Evolutionary conservation across 2,888 invertebrate genomes (phyloP).

Genomic region (Pyrrhia umbra): DNA sequence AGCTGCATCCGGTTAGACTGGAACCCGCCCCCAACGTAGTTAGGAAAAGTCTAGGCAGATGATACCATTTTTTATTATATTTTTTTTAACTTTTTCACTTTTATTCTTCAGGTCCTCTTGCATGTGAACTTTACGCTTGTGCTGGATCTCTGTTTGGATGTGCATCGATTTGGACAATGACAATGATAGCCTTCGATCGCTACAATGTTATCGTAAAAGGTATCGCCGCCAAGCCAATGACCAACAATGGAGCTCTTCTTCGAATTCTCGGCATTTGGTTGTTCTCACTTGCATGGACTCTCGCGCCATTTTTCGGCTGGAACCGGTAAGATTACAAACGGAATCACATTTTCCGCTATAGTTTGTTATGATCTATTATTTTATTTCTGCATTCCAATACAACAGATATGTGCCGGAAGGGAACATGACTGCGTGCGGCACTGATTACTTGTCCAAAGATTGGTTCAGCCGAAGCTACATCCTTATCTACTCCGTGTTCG

Average conservation of each 20-base stretch:
- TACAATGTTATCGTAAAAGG: constrained; percentile 98
- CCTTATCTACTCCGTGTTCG: constrained; percentile 94
- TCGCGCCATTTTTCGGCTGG: constrained; percentile 97
- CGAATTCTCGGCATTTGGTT: constrained; percentile 95
- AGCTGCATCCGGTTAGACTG: no score
- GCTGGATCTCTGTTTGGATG: constrained; percentile 97
- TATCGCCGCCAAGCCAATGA: constrained; percentile 95
- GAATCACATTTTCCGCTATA: no score
- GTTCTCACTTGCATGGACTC: constrained; percentile 94
- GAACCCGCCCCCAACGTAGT: no score
- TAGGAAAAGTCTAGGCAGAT: no score
- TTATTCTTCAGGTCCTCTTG: constrained; percentile 91
- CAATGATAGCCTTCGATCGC: constrained; percentile 97
- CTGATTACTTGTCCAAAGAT: constrained; percentile 95
- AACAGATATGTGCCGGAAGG: constrained; percentile 96
- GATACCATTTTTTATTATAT: no score
- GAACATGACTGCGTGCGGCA: constrained; percentile 98
- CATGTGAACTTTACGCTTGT: constrained; percentile 97
- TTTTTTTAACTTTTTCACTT: not conserved
- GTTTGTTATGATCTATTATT: not conserved
- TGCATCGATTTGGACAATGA: constrained; percentile 98
- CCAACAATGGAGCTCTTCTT: constrained; percentile 94
- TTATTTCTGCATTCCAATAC: not conserved
- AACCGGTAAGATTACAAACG: constrained; percentile 92
- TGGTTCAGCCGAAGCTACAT: constrained; percentile 95